Conservation (phyloP, 2,888 invertebrate genomes). For the Loripinus fragilis region DNA sequence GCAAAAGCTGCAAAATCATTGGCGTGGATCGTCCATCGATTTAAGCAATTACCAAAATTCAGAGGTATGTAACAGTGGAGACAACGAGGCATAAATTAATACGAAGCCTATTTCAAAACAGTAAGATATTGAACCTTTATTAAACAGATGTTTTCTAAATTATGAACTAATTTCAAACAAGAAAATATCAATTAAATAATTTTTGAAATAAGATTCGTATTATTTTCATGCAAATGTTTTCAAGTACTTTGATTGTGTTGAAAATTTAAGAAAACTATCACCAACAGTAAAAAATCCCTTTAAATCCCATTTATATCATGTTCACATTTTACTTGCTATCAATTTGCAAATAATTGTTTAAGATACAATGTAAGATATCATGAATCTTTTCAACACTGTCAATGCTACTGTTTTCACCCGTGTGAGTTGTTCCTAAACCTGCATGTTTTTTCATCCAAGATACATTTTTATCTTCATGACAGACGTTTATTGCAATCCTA, state of each 20-base stretch:
- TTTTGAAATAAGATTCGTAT: slow-evolving; percentile 15
- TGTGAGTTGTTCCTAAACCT: slow-evolving; percentile 13
- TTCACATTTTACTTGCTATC: too few relatives aligned
- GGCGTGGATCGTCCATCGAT: not conserved
- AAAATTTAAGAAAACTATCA: too few relatives aligned
- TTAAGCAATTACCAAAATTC: not conserved
- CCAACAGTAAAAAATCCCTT: too few relatives aligned
- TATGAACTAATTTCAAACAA: too few relatives aligned
- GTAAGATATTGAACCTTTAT: not conserved
- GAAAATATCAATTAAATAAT: not conserved
- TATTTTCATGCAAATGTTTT: not conserved
- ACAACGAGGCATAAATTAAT: not conserved
- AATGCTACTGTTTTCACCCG: not conserved
- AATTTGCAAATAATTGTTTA: too few relatives aligned
- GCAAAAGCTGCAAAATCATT: not conserved
- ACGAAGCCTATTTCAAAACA: slow-evolving; percentile 12
- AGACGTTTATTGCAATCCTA: not conserved
- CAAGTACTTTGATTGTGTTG: not conserved
- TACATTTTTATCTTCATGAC: not conserved
- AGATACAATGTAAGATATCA: too few relatives aligned
- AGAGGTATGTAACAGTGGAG: slow-evolving; percentile 3
- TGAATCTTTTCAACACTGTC: slow-evolving; percentile 14
- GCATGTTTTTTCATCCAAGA: not conserved
- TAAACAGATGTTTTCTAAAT: too few relatives aligned
- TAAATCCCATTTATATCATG: too few relatives aligned